Base-by-base conservation (phyloP, 2,113 vertebrate genomes). In the Ardeotis arabs region DNA sequence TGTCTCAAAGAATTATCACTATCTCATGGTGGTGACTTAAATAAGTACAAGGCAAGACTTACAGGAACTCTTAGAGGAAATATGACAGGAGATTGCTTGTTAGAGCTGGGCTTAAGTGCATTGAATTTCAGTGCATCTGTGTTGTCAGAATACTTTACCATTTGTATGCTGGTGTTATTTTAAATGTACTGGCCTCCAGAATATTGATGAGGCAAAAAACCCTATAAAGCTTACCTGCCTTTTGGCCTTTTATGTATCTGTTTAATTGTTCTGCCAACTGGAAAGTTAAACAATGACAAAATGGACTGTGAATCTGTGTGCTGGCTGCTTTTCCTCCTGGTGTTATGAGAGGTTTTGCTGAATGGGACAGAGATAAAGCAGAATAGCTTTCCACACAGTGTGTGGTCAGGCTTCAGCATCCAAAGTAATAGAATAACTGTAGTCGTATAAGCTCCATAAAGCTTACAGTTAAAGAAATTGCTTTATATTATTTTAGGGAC, bases 251-350 rank as follows among this genome's bases (percentile, higher is more conserved):
- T 68, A 68, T 82, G 70, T 47, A 37, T 77, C 27, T 80, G 28
- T 62, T 84, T 62, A 91, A 76, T 87, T 84, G 67, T 91, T 94
- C 93, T 96, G 63, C 68, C 85, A 94, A 41, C 22, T 3, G 12
- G 75, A 92, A 92, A 84, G 79, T 91, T 95, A 94, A 97, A 91
- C 83, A 94, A 67, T 91, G 95, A 96, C 88, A 95, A 86, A 93
- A 89, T 49, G 59, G 87, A 28, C 77, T 92, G 88, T 69, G 76
- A 89, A 90, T 96, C 70, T 91, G 39, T 87, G 53, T 68, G 47
- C 66, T 89, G 80, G 47, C 90, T 84, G 72, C 47, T 93, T 84
- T 96, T 58, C 25, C 63, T 89, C 59, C 33, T 59, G n/a, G 29
- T 95, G 80, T 96, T 94, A 81, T 89, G 87, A 95, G 86, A 95